These are phyloP conservation scores for Melanostoma mellinum DNA, from an alignment of 2,888 invertebrate species.

Conservation along the genomic window DNA sequence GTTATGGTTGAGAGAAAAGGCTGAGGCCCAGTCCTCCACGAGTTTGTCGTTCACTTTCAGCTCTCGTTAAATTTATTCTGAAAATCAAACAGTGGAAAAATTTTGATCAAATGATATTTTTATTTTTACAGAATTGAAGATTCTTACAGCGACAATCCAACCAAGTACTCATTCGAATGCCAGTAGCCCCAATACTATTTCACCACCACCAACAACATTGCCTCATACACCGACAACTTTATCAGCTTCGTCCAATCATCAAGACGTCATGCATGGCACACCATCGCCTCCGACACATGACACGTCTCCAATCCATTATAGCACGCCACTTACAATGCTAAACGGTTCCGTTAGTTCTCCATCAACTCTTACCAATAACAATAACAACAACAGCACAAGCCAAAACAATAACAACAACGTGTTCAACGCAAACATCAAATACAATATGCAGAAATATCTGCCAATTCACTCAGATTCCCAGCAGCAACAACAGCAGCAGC, in stretches of 20 bases:
- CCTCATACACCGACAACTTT: conserved; percentile 57
- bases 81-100: background rate
- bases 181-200: conserved; percentile 61
- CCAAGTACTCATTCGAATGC: conserved; percentile 70
- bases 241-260: conserved; percentile 62
- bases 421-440: conserved; percentile 71
- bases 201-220: conserved; percentile 57
- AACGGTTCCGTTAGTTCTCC: conserved; percentile 44
- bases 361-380: conserved; percentile 64
- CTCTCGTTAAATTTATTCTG: too few species aligned
- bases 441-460: conserved; percentile 77
- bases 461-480: conserved; percentile 80
- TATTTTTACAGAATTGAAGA: conserved; percentile 71
- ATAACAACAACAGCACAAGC: conserved; percentile 57
- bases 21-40: too few species aligned
- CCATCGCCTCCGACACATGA: conserved; percentile 71
- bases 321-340: conserved; percentile 47
- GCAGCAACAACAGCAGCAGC: conserved; percentile 68
- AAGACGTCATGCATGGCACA: conserved; percentile 72
- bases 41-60: too few species aligned
- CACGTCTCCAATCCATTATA: conserved; percentile 75
- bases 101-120: background rate
- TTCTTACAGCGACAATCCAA: conserved; percentile 72
- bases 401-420: conserved; percentile 74
- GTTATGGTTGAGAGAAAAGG: too few species aligned